Percentiles rank a stretch among this genome's conserved stretches.
These are phyloP conservation scores for Lycocerus yunnanus DNA, from an alignment of 2,888 invertebrate genomes.

Conservation along the genomic window DNA sequence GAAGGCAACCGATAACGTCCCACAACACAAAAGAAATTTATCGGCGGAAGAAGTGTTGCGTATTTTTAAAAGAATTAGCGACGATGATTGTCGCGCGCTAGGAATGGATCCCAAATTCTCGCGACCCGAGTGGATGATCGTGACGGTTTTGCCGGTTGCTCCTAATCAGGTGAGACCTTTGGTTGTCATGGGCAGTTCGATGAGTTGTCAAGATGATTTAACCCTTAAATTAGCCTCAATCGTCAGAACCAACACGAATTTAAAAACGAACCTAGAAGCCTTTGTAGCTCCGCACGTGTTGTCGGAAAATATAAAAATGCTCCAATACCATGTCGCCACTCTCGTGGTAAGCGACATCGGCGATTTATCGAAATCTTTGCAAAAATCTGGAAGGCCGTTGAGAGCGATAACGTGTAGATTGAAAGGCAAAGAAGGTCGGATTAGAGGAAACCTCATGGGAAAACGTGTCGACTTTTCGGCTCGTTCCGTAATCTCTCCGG, in stretches of 20 bases:
- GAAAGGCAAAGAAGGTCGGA: constrained; percentile 98
- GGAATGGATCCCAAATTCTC: constrained; percentile 98
- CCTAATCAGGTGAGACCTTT: constrained; percentile 96
- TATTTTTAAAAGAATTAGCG: constrained; percentile 91
- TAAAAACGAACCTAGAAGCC: constrained; percentile 91
- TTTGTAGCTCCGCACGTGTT: constrained; percentile 98
- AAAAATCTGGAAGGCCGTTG: constrained; percentile 97
- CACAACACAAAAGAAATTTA: too few species aligned
- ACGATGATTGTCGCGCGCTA: constrained; percentile 93
- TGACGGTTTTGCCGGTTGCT: constrained; percentile 96
- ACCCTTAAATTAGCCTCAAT: constrained; percentile 99
- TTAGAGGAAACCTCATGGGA: constrained; percentile 99
- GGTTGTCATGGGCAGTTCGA: constrained; percentile 99
- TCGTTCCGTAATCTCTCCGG: too few species aligned
- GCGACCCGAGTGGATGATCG: constrained; percentile 99
- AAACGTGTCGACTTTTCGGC: too few species aligned
- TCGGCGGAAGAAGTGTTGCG: constrained; percentile 98
- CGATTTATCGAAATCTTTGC: constrained; percentile 96
- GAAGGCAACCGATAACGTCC: constrained; percentile 99
- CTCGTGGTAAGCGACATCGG: constrained; percentile 99
- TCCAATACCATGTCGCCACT: too few species aligned
- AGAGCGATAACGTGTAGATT: constrained; percentile 96
- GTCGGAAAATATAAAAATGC: constrained; percentile 96
- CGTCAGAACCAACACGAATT: constrained; percentile 96
- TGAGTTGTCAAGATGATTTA: constrained; percentile 97